Evolutionary conservation across 2,113 vertebrate genomes (phyloP).

Genomic region (Myiopsitta monachus): DNA sequence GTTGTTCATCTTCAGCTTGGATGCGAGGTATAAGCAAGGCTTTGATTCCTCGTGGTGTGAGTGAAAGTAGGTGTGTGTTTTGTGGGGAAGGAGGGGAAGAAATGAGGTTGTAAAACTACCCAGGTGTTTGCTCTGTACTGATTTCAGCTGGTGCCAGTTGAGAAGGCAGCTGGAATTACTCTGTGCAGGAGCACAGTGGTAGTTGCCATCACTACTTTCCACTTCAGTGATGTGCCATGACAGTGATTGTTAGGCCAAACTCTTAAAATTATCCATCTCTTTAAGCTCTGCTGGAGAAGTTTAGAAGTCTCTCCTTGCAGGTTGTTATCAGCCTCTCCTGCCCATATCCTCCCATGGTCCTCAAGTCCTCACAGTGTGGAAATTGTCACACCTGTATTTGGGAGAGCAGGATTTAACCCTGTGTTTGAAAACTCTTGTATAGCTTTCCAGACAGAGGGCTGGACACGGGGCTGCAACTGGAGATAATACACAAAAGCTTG

Average conservation of each 20-base stretch:
- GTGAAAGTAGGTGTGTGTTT: not conserved
- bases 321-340: not conserved
- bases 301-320: not conserved
- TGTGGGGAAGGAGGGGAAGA: not conserved
- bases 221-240: not conserved
- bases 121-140: not conserved
- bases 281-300: not conserved
- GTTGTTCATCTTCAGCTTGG: not conserved
- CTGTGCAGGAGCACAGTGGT: not conserved
- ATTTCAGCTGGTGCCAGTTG: not conserved
- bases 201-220: not conserved
- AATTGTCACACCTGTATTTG: not conserved
- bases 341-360: not conserved
- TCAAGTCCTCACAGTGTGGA: not conserved
- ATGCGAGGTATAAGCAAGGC: not conserved
- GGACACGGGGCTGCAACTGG: not conserved
- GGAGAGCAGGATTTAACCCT: not conserved
- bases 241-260: not conserved
- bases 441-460: not conserved
- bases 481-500: not conserved
- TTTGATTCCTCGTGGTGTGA: not conserved
- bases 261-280: not conserved
- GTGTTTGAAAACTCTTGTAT: not conserved
- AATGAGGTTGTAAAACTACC: not conserved
- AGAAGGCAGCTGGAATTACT: not conserved